Percentiles rank a stretch among this genome's conserved stretches.
Conservation (phyloP, 2,888 invertebrate genomes). For the Gasteruption jaculator region DNA sequence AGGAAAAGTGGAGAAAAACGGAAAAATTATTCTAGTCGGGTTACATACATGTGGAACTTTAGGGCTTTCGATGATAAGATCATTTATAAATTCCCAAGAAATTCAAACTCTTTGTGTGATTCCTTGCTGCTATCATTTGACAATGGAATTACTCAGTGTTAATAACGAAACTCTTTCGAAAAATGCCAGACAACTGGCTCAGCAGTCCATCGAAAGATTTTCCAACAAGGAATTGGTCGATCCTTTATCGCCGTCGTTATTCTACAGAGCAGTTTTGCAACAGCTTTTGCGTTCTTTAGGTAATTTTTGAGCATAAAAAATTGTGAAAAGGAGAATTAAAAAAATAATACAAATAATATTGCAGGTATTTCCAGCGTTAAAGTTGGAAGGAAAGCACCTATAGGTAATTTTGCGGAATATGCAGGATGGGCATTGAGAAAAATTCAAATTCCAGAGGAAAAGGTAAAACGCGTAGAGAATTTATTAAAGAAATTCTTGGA, state of each 20-base stretch:
- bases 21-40: slow-evolving; percentile 56
- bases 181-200: slow-evolving; percentile 81
- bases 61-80: slow-evolving; percentile 66
- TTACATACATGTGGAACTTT: slow-evolving; percentile 89
- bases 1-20: slow-evolving; percentile 24
- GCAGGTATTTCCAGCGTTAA: slow-evolving; percentile 52
- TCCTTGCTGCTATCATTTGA: slow-evolving; percentile 87
- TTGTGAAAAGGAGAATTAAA: slow-evolving; percentile 9
- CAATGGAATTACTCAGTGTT: slow-evolving; percentile 53
- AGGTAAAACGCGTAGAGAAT: slow-evolving; percentile 44
- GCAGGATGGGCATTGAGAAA: slow-evolving; percentile 63
- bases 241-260: slow-evolving; percentile 64
- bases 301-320: slow-evolving; percentile 21
- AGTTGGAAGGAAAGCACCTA: slow-evolving; percentile 64
- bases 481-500: no score
- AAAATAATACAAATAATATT: slow-evolving; percentile 27
- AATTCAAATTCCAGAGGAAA: slow-evolving; percentile 56
- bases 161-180: slow-evolving; percentile 37
- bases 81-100: slow-evolving; percentile 59
- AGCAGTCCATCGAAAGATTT: slow-evolving; percentile 76
- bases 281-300: slow-evolving; percentile 48
- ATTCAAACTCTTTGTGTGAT: slow-evolving; percentile 70
- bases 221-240: slow-evolving; percentile 58
- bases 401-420: slow-evolving; percentile 66
- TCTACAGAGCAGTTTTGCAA: slow-evolving; percentile 75